Evolutionary conservation across 2,888 invertebrate species (phyloP).

Genomic region (Halocaridina rubra): DNA sequence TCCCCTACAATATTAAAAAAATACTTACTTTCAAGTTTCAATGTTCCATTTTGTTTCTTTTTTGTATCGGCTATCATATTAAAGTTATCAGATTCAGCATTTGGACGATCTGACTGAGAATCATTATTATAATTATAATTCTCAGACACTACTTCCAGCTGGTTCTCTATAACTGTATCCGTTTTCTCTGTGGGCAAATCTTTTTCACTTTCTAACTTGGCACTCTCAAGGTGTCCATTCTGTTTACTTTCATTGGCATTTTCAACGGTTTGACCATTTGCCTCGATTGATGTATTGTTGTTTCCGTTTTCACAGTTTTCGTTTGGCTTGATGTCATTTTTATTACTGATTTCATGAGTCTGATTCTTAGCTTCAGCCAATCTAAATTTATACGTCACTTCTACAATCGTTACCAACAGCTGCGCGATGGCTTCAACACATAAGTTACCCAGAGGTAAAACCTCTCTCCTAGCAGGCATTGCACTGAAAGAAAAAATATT

Average conservation of each 20-base stretch:
- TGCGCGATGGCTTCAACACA: conserved; percentile 36
- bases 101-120: too few species aligned
- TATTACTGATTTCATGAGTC: background rate
- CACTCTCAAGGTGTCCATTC: background rate
- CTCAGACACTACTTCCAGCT: background rate
- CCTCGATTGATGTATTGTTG: too few species aligned
- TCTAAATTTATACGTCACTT: too few species aligned
- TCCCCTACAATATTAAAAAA: background rate
- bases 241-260: background rate
- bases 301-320: background rate
- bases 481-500: background rate
- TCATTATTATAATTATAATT: background rate
- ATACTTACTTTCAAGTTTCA: background rate
- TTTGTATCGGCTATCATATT: too few species aligned
- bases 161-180: too few species aligned
- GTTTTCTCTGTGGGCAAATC: background rate
- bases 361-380: too few species aligned
- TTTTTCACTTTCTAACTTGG: background rate
- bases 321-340: background rate
- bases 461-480: conserved; percentile 33
- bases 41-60: too few species aligned
- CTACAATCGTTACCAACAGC: conserved; percentile 13
- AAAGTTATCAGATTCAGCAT: too few species aligned
- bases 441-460: conserved; percentile 25
- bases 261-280: too few species aligned